Evolutionary conservation across 2,113 vertebrate genomes (phyloP), one percentile per base, ranked within the genome.

Genomic region (Chroicocephalus ridibundus): DNA sequence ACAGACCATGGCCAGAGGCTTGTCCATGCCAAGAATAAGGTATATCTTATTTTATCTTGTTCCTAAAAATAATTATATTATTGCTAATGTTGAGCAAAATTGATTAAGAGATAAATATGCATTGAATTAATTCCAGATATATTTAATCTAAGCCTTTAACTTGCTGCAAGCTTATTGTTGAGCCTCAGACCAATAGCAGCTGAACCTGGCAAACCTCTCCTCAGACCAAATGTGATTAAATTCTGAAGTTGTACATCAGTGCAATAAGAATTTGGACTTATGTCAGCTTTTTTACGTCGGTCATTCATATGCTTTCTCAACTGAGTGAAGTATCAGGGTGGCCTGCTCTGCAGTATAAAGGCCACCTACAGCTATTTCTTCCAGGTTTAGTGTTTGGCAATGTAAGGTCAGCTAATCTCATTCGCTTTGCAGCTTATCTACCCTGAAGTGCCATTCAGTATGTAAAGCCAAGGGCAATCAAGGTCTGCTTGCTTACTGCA

Each of bases 401-500:
- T 31, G 13, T 55, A 38, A 92, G 72, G 78, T 49, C 75, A 82
- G 82, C 38, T 61, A 46, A 86, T 10, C 49, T 0, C 34, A 42
- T 52, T 76, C 58, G 31, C 62, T 88, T 34, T 89, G 90, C 71
- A 86, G 86, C 69, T 96, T 92, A 94, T 93, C 83, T 90, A 8
- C 55, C 3, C 0, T 20, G 26, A 49, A 72, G 70, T 36, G 62
- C 87, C 46, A 9, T 32, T 85, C 47, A 32, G 66, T 12, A 0
- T 2, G 57, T 6, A 78, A 82, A 92, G 90, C 88, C 94, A 96
- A 96, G 91, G 94, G 93, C 49, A 84, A 40, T 20, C 90, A 96
- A 93, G 92, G 88, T 65, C 86, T 82, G 77, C 71, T 93, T 88
- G 80, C 22, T 46, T n/a, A n/a, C 60, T 70, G 62, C 51, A 10